Conservation (phyloP, 2,797 vertebrate genomes). For the Arrhamphus sclerolepis region DNA sequence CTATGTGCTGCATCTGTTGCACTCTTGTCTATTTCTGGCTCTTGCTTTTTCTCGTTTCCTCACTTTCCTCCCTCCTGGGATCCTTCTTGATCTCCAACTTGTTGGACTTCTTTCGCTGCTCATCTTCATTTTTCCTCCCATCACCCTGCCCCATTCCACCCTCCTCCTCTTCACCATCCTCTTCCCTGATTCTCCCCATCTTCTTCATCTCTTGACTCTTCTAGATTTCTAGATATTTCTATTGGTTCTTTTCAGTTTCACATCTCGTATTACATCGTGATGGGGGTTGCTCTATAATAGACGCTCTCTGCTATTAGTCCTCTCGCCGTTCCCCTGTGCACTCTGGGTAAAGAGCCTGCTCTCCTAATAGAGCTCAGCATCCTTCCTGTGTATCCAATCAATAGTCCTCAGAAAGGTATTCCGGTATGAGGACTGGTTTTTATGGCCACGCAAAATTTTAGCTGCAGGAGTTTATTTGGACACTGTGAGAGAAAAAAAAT, state of each 20-base stretch:
- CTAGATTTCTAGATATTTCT: neutral
- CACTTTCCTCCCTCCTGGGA: constrained; percentile 34
- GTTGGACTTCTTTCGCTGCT: constrained; percentile 39
- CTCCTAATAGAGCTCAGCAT: constrained; percentile 35
- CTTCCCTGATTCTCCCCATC: constrained; percentile 7
- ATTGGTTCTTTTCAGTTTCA: constrained; percentile 5
- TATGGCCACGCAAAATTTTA: neutral
- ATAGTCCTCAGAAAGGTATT: constrained; percentile 22
- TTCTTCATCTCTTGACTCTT: constrained; percentile 14
- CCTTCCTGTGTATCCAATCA: constrained; percentile 41
- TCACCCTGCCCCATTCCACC: too few relatives aligned
- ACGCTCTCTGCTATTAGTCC: constrained; percentile 26
- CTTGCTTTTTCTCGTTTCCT: constrained; percentile 41
- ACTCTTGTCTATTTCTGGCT: constrained; percentile 56
- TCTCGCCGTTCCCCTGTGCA: constrained; percentile 21
- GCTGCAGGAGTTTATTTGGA: too few relatives aligned
- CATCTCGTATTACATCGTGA: constrained; percentile 25
- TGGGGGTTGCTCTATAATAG: constrained; percentile 30
- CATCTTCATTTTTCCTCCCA: constrained; percentile 33
- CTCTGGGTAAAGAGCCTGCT: constrained; percentile 29
- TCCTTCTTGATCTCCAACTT: constrained; percentile 46
- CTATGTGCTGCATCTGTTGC: constrained; percentile 37
- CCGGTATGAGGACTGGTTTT: constrained; percentile 24
- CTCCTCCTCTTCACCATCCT: constrained; percentile 14
- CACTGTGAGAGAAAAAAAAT: too few relatives aligned